Conservation (phyloP, 2,113 vertebrate species). For the Okapia johnstoni region DNA sequence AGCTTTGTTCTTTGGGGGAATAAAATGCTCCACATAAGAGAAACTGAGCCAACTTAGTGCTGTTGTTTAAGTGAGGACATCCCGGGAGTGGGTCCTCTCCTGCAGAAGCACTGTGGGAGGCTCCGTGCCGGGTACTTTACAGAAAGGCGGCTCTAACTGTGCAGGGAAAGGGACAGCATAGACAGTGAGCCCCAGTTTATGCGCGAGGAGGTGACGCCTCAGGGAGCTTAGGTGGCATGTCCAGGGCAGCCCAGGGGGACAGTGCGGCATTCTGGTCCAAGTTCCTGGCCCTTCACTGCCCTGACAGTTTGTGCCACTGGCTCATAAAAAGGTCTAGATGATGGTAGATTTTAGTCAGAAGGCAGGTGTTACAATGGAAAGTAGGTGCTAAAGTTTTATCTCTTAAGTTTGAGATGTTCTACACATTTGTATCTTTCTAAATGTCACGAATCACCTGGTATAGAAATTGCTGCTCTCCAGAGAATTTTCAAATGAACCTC, state of each 20-base stretch:
- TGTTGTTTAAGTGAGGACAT: not conserved
- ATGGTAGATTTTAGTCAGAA: not conserved
- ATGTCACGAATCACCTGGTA: not conserved
- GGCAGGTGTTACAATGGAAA: not conserved
- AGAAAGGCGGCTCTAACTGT: not conserved
- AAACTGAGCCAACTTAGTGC: fast-evolving
- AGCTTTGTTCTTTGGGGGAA: not conserved
- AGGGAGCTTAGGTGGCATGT: not conserved
- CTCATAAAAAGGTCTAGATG: not conserved
- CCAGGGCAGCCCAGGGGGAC: not conserved
- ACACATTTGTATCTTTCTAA: not conserved
- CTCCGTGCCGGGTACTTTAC: not conserved
- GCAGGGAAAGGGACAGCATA: fast-evolving
- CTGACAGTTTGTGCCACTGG: not conserved
- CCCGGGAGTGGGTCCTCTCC: no score
- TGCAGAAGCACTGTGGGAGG: fast-evolving
- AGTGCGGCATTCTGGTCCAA: not conserved
- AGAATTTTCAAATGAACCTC: not conserved
- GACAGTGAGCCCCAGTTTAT: fast-evolving
- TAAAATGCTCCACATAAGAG: not conserved
- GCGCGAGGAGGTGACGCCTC: fast-evolving
- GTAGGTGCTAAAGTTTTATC: not conserved
- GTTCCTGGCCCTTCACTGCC: not conserved
- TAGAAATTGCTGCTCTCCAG: not conserved
- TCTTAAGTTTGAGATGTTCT: not conserved